phyloP scores from a whole-genome alignment of 2,113 vertebrate genomes.

The Cyanoderma ruficeps region DNA sequence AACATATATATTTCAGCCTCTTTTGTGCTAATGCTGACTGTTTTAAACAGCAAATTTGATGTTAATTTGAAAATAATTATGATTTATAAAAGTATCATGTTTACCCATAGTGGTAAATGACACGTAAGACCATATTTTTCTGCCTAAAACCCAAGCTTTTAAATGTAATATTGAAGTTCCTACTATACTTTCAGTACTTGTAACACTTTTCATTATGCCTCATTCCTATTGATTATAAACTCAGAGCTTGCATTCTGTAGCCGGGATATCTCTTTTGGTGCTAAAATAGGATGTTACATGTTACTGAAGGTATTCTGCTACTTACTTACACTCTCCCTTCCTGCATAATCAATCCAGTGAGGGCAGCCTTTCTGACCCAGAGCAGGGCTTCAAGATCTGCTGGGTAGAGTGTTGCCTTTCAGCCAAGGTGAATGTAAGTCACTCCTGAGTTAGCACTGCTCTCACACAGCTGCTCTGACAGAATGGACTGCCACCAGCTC shows the following conservation, averaged over 20 bases:
- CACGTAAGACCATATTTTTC: not conserved
- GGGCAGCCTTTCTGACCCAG: not conserved
- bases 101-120: not conserved
- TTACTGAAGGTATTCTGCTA: not conserved
- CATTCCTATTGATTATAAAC: not conserved
- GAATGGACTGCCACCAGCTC: not conserved
- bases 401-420: not conserved
- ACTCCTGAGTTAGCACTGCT: not conserved
- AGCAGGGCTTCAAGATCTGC: not conserved
- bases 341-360: not conserved
- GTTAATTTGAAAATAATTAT: slow-evolving; percentile 6
- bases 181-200: slow-evolving; percentile 26
- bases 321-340: not conserved
- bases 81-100: not conserved
- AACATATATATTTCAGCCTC: not conserved
- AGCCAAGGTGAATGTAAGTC: not conserved
- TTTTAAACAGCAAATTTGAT: not conserved
- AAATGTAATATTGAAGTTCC: not conserved
- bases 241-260: not conserved
- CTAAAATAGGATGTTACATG: not conserved
- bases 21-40: not conserved
- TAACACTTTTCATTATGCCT: not conserved
- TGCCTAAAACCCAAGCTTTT: slow-evolving; percentile 15
- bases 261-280: slow-evolving; percentile 3
- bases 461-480: not conserved